Evolutionary conservation across 1,140 invertebrate genomes (phyloP), one percentile per base, ranked within the genome.

Genomic region (Halictus rubicundus): DNA sequence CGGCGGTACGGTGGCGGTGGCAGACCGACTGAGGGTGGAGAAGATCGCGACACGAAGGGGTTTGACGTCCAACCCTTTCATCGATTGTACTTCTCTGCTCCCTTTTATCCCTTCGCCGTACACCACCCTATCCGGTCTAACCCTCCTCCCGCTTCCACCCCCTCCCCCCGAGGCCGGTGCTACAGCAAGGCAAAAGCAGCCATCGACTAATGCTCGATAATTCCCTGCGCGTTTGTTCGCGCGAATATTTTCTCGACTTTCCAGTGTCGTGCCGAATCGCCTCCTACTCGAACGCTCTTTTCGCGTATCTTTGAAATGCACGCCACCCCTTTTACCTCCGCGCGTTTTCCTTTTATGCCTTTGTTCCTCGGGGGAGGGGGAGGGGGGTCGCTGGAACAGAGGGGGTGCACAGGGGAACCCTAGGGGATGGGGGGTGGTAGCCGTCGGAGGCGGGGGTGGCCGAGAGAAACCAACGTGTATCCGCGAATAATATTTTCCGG

Each of bases 41-140:
- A 89, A 89, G 88, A 89, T 88, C 88, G 86, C 88, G 88, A 90
- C 89, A 90, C 91, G 90, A 92, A 91, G 88, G 90, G 91, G 89
- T 88, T 92, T 91, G 91, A 92, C 90, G 92, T 92, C 88, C 91
- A 93, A 93, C 92, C 92, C 92, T 92, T 92, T 92, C 91, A 92
- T 92, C 90, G 90, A 92, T 92, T 92, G 89, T 91, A 89, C 88
- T 92, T 91, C 91, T 90, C 88, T 87, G 84, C 87, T 89, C 88
- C 88, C 91, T 91, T 89, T 91, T 88, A 90, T 86, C 90, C 90
- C 83, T 90, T 88, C 84, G 78, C 80, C 85, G 81, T 83, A 87
- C 78, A 63, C 80, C 86, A 78, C 75, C 78, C 84, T 79, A 78
- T 79, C 80, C 61, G 82, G 81, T 76, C 78, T 79, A 78, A 68